phyloP scores from a whole-genome alignment of 2,888 invertebrate genomes.

The Scotopteryx bipunctaria region DNA sequence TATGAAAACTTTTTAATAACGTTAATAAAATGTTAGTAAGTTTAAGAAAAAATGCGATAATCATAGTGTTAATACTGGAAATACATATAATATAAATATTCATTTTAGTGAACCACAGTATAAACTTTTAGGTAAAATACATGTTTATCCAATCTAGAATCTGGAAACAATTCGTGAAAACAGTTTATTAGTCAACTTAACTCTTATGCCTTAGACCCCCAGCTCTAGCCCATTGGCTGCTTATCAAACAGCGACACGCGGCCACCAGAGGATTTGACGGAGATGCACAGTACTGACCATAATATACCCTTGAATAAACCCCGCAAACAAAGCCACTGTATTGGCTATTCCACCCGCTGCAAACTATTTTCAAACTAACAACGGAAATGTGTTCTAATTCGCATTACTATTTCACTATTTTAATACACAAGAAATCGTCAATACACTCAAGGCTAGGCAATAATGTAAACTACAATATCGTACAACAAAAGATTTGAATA shows the following conservation, averaged over 20 bases:
- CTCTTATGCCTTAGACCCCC: constrained; percentile 38
- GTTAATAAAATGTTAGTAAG: too few species aligned
- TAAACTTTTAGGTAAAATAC: too few species aligned
- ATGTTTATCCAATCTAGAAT: too few species aligned
- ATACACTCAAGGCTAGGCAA: constrained; percentile 12
- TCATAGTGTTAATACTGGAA: too few species aligned
- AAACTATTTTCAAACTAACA: constrained; percentile 30
- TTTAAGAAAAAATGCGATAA: too few species aligned
- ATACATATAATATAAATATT: too few species aligned
- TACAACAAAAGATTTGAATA: neutral
- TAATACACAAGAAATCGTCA: constrained; percentile 24
- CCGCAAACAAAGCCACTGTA: constrained; percentile 11
- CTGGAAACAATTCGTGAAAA: too few species aligned
- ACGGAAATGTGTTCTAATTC: constrained; percentile 33
- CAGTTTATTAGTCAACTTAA: too few species aligned
- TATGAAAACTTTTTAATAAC: too few species aligned
- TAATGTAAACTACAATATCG: constrained; percentile 11
- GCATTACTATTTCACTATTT: constrained; percentile 34
- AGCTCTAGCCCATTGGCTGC: constrained; percentile 58
- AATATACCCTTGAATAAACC: constrained; percentile 32
- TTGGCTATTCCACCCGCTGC: constrained; percentile 5
- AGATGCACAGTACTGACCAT: constrained; percentile 63
- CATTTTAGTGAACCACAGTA: too few species aligned
- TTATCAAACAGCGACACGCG: constrained; percentile 77
- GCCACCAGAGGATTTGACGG: constrained; percentile 69